These are phyloP conservation scores for Zygothrica quintamaculata DNA, from an alignment of 2,888 invertebrate genomes.

Conservation along the genomic window DNA sequence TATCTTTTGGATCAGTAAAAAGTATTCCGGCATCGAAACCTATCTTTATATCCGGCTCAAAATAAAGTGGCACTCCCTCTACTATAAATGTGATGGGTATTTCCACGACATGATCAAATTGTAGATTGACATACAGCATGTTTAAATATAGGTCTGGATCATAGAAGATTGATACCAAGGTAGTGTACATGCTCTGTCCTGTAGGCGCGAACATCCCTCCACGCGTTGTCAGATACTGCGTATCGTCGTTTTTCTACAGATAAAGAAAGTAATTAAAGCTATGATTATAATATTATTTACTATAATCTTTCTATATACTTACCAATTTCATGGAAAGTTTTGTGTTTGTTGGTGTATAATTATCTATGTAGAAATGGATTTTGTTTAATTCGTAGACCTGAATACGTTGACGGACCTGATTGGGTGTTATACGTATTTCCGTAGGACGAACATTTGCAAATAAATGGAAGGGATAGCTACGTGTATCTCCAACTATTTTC, in stretches of 20 bases:
- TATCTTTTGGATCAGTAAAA: slow-evolving; percentile 59
- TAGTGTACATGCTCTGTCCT: slow-evolving; percentile 73
- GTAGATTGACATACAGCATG: slow-evolving; percentile 62
- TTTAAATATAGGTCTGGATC: slow-evolving; percentile 81
- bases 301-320: slow-evolving; percentile 26
- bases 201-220: slow-evolving; percentile 72
- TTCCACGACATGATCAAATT: slow-evolving; percentile 60
- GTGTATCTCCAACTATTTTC: slow-evolving; percentile 71
- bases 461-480: slow-evolving; percentile 70
- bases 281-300: neutral
- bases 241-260: slow-evolving; percentile 50
- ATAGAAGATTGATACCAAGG: slow-evolving; percentile 59
- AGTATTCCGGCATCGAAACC: slow-evolving; percentile 70
- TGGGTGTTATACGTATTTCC: slow-evolving; percentile 59
- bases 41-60: slow-evolving; percentile 72
- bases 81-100: slow-evolving; percentile 74
- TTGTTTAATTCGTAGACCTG: slow-evolving; percentile 60
- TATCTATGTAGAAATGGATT: slow-evolving; percentile 74
- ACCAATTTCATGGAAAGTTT: slow-evolving; percentile 72
- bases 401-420: slow-evolving; percentile 43
- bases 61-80: slow-evolving; percentile 77
- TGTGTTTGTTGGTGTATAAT: slow-evolving; percentile 75
- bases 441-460: slow-evolving; percentile 71
- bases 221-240: slow-evolving; percentile 63
- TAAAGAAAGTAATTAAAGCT: neutral